Percentiles rank a stretch among this genome's conserved stretches.
These are phyloP conservation scores for Calephelis perditalis DNA, from an alignment of 2,888 invertebrate genomes.

Conservation along the genomic window DNA sequence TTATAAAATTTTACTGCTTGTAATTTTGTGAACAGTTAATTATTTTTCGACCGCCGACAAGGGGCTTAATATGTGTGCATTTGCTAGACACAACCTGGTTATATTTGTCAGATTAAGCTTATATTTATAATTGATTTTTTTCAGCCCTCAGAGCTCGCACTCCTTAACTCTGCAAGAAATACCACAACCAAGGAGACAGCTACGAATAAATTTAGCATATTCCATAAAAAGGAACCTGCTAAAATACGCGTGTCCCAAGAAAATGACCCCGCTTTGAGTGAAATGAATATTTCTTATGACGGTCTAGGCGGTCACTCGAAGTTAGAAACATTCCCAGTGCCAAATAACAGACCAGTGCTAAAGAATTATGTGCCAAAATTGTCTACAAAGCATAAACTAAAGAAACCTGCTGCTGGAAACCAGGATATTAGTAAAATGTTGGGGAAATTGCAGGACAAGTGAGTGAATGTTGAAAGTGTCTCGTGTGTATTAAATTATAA, in stretches of 20 bases:
- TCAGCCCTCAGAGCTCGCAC: conserved; percentile 51
- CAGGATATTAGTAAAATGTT: conserved; percentile 49
- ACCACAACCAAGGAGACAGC: conserved; percentile 32
- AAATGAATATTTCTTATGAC: conserved; percentile 58
- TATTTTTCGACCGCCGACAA: no score
- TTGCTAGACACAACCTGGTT: no score
- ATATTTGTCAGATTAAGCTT: no score
- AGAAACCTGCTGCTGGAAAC: conserved; percentile 42
- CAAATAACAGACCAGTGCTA: conserved; percentile 33
- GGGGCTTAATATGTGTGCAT: no score
- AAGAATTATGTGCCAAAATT: conserved; percentile 46
- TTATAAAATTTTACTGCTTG: no score
- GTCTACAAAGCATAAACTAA: conserved; percentile 50
- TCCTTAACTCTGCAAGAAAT: conserved; percentile 43
- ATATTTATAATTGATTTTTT: conserved; percentile 25
- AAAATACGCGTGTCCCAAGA: conserved; percentile 37
- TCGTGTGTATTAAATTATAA: no score
- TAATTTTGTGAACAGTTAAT: no score
- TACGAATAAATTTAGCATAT: conserved; percentile 42
- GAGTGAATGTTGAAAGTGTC: neutral
- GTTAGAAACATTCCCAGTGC: conserved; percentile 64
- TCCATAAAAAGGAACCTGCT: conserved; percentile 44
- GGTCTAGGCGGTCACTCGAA: conserved; percentile 78
- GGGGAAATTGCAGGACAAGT: conserved; percentile 33
- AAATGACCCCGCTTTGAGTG: conserved; percentile 26